A percentile compares a stretch with the other conserved stretches of the same genome.
Conservation (phyloP, 1,140 invertebrate genomes). For the Pygmarrhopalites habei region DNA sequence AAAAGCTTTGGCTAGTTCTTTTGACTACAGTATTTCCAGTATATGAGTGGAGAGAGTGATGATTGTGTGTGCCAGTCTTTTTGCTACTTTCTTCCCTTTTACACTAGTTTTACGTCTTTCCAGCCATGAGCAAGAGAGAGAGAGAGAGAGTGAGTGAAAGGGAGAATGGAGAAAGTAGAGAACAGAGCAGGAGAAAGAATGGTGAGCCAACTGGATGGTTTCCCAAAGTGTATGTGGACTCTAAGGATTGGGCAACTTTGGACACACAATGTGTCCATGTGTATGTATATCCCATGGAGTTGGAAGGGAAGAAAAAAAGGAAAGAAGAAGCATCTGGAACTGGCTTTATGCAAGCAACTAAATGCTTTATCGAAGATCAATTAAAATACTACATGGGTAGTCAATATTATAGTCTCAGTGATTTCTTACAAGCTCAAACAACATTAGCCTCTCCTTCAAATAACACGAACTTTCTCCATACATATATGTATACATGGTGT, state of each 20-base stretch:
- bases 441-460: neutral
- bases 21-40: no score
- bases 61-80: no score
- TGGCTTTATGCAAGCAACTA: neutral
- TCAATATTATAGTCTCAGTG: neutral
- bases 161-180: neutral
- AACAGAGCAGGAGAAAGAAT: conserved; percentile 1
- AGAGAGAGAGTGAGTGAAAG: conserved; percentile 1
- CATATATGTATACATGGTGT: no score
- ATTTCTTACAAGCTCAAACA: neutral
- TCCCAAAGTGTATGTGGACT: conserved; percentile 26
- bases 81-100: no score
- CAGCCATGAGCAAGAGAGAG: neutral
- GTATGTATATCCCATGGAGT: neutral
- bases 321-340: neutral
- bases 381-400: conserved; percentile 11
- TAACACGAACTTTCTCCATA: neutral
- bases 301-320: neutral
- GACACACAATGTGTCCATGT: neutral
- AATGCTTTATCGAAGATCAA: conserved; percentile 32
- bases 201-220: conserved; percentile 27
- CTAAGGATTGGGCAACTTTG: conserved; percentile 2
- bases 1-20: no score
- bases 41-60: no score
- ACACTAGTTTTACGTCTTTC: no score